Base-by-base conservation (phyloP, 2,113 vertebrate species). In the Psettodes erumei region DNA sequence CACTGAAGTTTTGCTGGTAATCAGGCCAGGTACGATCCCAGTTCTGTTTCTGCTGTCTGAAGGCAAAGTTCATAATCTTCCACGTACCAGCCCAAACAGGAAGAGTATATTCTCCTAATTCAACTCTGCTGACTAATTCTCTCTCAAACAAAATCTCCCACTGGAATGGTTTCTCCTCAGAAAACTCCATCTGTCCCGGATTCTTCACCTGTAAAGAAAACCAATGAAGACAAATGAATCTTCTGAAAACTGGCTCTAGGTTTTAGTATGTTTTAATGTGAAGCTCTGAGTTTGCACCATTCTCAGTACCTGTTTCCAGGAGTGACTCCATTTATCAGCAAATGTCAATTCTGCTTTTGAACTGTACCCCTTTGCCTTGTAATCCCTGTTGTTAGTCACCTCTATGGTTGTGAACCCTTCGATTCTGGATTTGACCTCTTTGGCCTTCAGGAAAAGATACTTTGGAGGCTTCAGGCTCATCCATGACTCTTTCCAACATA, bases 401-500 rank as follows among this genome's bases (percentile, higher is more conserved):
- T 83, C 58, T 10, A 90, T 83, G 50, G 59, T 23, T 7, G 75
- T 75, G 38, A 90, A 88, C 10, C 71, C 47, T 3, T 5, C 7
- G 4, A 71, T 32, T 43, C 16, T 63, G 18, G 10, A 3, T 53
- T 70, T 67, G 0, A 16, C 1, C 68, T 90, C 88, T 18, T 56
- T 79, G 45, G 75, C 54, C 37, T 61, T 89, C 5, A 89, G 77
- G 42, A 60, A 90, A n/a, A 89, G 86, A 37, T 90, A 90, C 58
- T 89, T 88, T 2, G 90, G 90, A 19, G 88, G 84, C 43, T 92
- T 92, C 68, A 86, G 25, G 63, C 86, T 91, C 88, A 58, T 91
- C 91, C 91, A 92, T 11, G 91, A 92, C 2, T 92, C 90, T 60
- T 13, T 90, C 91, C 91, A 92, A 50, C 56, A 81, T 4, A 92